Percentiles rank a stretch among this genome's conserved stretches.
Conservation (phyloP, 2,797 vertebrate species). For the Gobio occitaniae region DNA sequence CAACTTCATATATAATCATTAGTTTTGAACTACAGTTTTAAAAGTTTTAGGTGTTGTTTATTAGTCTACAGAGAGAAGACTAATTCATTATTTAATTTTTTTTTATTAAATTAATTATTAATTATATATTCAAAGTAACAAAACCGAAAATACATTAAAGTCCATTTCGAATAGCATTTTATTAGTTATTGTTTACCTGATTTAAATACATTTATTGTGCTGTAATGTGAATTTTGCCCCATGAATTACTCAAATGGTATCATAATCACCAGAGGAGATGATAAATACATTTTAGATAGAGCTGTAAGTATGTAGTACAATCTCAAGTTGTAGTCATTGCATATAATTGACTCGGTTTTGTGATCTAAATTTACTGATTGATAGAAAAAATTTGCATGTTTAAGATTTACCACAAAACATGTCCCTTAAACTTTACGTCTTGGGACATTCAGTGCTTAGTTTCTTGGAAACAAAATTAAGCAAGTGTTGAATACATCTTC, state of each 20-base stretch:
- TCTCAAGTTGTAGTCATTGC: not conserved
- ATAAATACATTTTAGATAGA: not conserved
- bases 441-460: slow-evolving; percentile 10
- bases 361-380: not conserved
- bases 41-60: not conserved
- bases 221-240: not conserved
- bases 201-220: not conserved
- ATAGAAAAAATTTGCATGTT: not conserved
- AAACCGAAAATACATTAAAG: not conserved
- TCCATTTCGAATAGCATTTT: not conserved
- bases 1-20: not conserved
- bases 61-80: not conserved
- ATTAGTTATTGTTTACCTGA: not conserved
- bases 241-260: not conserved
- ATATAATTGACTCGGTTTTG: not conserved
- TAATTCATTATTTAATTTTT: too few relatives aligned
- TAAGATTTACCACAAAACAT: not conserved
- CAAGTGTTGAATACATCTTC: not conserved
- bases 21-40: not conserved
- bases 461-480: not conserved
- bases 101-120: too few relatives aligned
- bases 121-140: not conserved
- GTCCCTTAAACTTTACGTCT: not conserved
- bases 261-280: not conserved
- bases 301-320: not conserved